phyloP scores from a whole-genome alignment of 2,888 invertebrate species.

The Cerastis leucographa region DNA sequence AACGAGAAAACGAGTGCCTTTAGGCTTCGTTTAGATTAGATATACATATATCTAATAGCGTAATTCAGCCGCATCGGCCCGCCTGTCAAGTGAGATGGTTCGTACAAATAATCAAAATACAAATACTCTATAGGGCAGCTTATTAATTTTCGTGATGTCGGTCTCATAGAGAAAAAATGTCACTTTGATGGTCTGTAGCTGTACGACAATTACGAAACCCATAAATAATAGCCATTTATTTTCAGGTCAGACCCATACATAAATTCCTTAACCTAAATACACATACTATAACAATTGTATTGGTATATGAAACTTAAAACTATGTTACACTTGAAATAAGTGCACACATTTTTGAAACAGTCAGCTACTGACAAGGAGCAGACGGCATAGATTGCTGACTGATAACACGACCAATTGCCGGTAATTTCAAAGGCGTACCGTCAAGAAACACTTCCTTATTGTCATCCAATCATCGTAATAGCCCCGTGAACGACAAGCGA shows the following conservation, averaged over 20 bases:
- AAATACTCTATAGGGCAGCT: neutral
- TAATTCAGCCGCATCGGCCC: neutral
- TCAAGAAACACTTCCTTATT: slow-evolving; percentile 73
- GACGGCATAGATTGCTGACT: neutral
- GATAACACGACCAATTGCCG: slow-evolving; percentile 65
- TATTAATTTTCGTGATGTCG: neutral
- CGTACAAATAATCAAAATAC: neutral
- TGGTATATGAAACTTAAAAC: no score
- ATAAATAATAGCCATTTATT: no score
- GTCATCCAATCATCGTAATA: slow-evolving; percentile 68
- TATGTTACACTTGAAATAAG: neutral
- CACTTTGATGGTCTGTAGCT: neutral
- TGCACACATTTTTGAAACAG: neutral
- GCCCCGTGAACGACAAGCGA: slow-evolving; percentile 59
- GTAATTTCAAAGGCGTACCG: slow-evolving; percentile 70
- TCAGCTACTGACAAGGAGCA: slow-evolving; percentile 8
- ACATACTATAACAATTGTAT: no score
- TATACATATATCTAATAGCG: neutral
- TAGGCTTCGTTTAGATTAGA: no score
- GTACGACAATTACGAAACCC: no score
- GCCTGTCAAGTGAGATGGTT: neutral
- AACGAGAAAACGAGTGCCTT: no score
- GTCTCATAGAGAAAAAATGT: neutral
- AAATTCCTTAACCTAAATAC: no score
- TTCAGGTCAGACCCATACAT: no score